Base-by-base conservation (phyloP, 2,888 invertebrate species). In the Diloba caeruleocephala region DNA sequence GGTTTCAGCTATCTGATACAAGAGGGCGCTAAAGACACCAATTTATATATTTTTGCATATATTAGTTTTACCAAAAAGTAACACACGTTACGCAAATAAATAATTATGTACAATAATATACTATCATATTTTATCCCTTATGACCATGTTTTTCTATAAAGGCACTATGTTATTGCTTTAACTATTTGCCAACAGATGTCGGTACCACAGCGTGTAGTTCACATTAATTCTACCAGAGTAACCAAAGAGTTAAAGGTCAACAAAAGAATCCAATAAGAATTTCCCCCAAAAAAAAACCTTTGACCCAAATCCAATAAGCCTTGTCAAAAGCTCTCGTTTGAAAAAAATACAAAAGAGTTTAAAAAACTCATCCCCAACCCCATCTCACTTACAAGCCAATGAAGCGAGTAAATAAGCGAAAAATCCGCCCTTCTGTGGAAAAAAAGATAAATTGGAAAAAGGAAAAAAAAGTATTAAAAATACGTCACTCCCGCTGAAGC, bases 351-450 rank as follows among this genome's bases (percentile, higher is more conserved):
- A 85, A 81, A 81, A 83, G 73, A 74, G 71, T 61, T 46, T 62
- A 71, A 79, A 82, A 79, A 79, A 81, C 60, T 36, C 48, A 37
- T 61, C 64, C 75, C 74, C 78, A 76, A 84, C 70, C 90, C 90
- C 89, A 82, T 88, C 88, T 91, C 92, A 88, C 89, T 92, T 90
- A 88, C 90, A 83, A 91, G 90, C 90, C 92, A 92, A 92, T 92
- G 92, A 92, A 89, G 92, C 90, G 89, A 81, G 90, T 89, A 90
- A 92, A 92, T 90, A 92, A 88, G 88, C 90, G 90, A 92, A 90
- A 92, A 93, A 92, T 91, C 89, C 88, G 84, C 84, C 84, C 77
- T 79, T 71, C 78, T 87, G 89, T 85, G 88, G 88, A 89, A 90
- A 92, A 91, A 90, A 89, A 89, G 87, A 87, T 87, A 87, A 87